Conservation (phyloP, 1,140 invertebrate genomes). For the Lasioglossum baleicum region DNA sequence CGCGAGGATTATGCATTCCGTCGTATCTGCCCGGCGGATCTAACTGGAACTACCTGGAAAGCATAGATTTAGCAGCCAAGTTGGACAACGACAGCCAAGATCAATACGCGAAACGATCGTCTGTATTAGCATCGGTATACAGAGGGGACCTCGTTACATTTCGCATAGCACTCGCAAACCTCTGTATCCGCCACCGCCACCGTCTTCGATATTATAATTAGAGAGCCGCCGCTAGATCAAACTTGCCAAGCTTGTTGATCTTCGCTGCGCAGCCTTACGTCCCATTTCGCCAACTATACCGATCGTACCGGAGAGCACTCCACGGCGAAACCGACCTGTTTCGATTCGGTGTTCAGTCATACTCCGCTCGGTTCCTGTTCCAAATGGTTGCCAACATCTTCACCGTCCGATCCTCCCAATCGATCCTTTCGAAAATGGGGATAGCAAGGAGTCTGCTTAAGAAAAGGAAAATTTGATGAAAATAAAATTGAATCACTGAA, state of each 20-base stretch:
- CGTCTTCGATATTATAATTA: constrained; percentile 48
- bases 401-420: too few species aligned
- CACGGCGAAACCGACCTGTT: too few species aligned
- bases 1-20: constrained; percentile 34
- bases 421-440: too few species aligned
- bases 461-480: too few species aligned
- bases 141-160: constrained; percentile 19
- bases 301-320: too few species aligned
- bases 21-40: constrained; percentile 18
- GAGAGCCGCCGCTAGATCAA: background rate
- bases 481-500: too few species aligned
- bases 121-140: constrained; percentile 24
- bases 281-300: too few species aligned
- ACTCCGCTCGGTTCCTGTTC: too few species aligned
- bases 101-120: constrained; percentile 48
- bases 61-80: constrained; percentile 14
- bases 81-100: constrained; percentile 24
- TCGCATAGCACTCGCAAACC: constrained; percentile 18
- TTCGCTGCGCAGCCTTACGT: background rate
- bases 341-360: too few species aligned
- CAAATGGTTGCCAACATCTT: too few species aligned
- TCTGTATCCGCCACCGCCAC: background rate
- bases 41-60: constrained; percentile 7
- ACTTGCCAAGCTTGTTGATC: background rate
- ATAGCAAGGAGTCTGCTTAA: too few species aligned